phyloP scores from a whole-genome alignment of 1,140 invertebrate species.

The Potamilus streckersoni region DNA sequence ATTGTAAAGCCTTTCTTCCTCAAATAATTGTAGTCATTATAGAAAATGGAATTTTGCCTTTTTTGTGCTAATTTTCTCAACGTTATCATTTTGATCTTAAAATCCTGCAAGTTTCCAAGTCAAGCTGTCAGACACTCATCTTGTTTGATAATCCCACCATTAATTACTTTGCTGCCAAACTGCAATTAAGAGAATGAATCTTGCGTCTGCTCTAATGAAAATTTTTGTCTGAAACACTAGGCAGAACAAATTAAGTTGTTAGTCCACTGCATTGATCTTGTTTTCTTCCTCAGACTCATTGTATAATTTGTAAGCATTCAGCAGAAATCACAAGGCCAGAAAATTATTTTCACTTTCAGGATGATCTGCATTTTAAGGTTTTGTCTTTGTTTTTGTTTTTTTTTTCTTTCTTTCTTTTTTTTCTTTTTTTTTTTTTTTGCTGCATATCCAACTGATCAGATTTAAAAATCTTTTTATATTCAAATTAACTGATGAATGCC shows the following conservation, averaged over 20 bases:
- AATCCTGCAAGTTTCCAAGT: conserved; percentile 30
- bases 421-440: too few relatives aligned
- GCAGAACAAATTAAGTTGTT: conserved; percentile 18
- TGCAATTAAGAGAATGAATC: conserved; percentile 32
- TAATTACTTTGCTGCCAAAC: conserved; percentile 28
- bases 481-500: too few relatives aligned
- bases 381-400: too few relatives aligned
- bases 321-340: too few relatives aligned
- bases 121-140: conserved; percentile 36
- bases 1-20: too few relatives aligned
- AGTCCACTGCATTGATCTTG: neutral
- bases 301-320: neutral
- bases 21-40: too few relatives aligned
- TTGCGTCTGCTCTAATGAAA: conserved; percentile 29
- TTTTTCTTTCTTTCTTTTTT: too few relatives aligned
- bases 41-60: too few relatives aligned
- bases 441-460: too few relatives aligned
- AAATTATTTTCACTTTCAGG: too few relatives aligned
- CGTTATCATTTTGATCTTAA: conserved; percentile 37
- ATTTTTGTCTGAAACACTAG: conserved; percentile 17
- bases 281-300: conserved; percentile 6
- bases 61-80: conserved; percentile 3
- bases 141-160: conserved; percentile 31
- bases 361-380: too few relatives aligned
- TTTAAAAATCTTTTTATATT: too few relatives aligned